Base-by-base conservation (phyloP, 2,797 vertebrate species). In the Enteromius mattozi region DNA sequence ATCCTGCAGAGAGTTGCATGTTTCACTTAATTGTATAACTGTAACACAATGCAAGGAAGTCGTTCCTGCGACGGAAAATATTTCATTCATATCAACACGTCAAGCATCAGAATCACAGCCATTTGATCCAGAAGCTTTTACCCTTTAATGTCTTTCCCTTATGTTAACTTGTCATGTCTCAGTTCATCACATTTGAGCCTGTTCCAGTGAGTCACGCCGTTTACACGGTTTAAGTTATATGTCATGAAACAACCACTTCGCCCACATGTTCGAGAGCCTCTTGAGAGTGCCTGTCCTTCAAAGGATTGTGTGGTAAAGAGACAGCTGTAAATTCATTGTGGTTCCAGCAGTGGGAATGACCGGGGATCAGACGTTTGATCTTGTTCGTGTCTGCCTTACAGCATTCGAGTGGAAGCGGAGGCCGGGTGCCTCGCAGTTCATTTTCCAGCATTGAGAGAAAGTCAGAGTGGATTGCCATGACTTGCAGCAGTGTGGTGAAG, bases 281-380 rank as follows among this genome's bases (percentile, higher is more conserved):
- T 66, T 33, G 61, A 83, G 47, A 51, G 56, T 14, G 16, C 5
- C 51, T 78, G 42, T 71, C 24, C 61, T 47, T 79, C 47, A 78
- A 69, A 86, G 42, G 33, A 66, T 70, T 61, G 42, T 82, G 83
- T 78, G 66, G 71, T 47, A 61, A 37, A 72, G 19, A 78, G 78
- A 74, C 78, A 77, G 77, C 54, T 77, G 59, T 71, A 78, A 68
- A 85, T 86, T 86, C 49, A 78, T 56, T 63, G 59, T 19, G 42
- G 63, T 82, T 74, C 51, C 59, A 74, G 42, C 61, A 75, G 19
- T 12, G 17, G 14, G 61, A 76, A 56, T 30, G 56, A 68, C 71
- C 27, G 9, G 54, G 40, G 37, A 75, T 59, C 33, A 35, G 8
- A 0, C 2, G 12, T 54, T 80, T 70, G 72, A 71, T 63, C 69